Percentiles rank a stretch among this genome's conserved stretches.
Conservation (phyloP, 2,797 vertebrate species). For the Falco peregrinus region DNA sequence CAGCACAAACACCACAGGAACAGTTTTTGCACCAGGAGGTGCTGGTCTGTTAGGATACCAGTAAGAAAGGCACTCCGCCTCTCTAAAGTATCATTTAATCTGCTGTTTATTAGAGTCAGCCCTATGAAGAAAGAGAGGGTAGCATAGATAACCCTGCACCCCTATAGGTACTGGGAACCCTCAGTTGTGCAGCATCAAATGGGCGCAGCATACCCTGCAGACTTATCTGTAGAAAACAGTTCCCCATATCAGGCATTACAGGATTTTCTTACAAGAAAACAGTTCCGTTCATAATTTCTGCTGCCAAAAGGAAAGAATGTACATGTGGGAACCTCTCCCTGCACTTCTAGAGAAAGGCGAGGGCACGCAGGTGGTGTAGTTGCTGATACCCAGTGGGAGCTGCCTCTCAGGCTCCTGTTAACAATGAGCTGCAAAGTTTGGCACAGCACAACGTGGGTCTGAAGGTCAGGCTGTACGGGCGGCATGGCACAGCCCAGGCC, state of each 20-base stretch:
- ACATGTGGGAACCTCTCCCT: neutral
- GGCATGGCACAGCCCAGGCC: neutral
- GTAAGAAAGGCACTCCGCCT: neutral
- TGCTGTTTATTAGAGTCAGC: neutral
- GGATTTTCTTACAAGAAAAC: neutral
- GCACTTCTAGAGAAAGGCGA: neutral
- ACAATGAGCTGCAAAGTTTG: fast-evolving
- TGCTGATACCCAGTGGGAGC: neutral
- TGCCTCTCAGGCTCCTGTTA: neutral
- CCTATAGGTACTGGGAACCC: neutral
- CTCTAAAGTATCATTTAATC: neutral
- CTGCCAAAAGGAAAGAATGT: neutral
- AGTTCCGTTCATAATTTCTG: neutral
- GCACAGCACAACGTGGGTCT: neutral
- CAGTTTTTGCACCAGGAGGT: neutral
- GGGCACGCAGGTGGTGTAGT: neutral
- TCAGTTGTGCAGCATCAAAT: fast-evolving
- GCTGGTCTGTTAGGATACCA: neutral
- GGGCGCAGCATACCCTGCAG: neutral
- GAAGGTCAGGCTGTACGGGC: neutral
- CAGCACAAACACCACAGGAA: neutral
- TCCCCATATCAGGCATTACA: neutral
- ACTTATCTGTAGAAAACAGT: neutral
- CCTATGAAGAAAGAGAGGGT: neutral
- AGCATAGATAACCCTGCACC: neutral